A percentile compares a stretch with the other conserved stretches of the same genome.
Conservation (phyloP, 2,797 vertebrate species). For the Enoplosus armatus region DNA sequence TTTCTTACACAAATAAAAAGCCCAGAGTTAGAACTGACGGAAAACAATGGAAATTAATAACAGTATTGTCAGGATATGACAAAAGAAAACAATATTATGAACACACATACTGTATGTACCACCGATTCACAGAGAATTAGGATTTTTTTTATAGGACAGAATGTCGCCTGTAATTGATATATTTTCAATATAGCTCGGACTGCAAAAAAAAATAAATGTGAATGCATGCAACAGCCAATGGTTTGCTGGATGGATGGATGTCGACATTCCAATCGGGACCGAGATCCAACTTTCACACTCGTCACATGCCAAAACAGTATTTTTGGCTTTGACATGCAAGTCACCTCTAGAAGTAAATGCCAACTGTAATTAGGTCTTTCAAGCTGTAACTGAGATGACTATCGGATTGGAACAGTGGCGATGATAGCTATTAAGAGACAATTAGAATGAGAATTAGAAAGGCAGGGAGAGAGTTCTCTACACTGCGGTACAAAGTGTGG, state of each 20-base stretch:
- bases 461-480: slow-evolving; percentile 12
- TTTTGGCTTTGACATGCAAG: slow-evolving; percentile 36
- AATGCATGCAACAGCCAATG: not conserved
- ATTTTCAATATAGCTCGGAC: no score
- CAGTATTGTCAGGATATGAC: no score
- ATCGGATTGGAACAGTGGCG: slow-evolving; percentile 42
- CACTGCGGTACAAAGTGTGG: slow-evolving; percentile 4
- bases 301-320: slow-evolving; percentile 24
- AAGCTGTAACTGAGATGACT: slow-evolving; percentile 46
- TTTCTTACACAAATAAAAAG: not conserved
- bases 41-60: no score
- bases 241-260: no score
- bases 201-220: not conserved
- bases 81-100: not conserved
- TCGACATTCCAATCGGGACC: slow-evolving; percentile 3
- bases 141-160: not conserved
- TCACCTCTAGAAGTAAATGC: slow-evolving; percentile 53
- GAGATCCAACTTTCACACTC: slow-evolving; percentile 3
- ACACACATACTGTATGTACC: not conserved
- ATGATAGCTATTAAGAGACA: slow-evolving; percentile 53
- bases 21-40: not conserved
- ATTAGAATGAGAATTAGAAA: slow-evolving; percentile 46
- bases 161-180: not conserved
- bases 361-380: slow-evolving; percentile 54
- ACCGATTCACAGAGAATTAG: not conserved